Evolutionary conservation across 2,113 vertebrate species (phyloP).

Genomic region (Stercorarius parasiticus): DNA sequence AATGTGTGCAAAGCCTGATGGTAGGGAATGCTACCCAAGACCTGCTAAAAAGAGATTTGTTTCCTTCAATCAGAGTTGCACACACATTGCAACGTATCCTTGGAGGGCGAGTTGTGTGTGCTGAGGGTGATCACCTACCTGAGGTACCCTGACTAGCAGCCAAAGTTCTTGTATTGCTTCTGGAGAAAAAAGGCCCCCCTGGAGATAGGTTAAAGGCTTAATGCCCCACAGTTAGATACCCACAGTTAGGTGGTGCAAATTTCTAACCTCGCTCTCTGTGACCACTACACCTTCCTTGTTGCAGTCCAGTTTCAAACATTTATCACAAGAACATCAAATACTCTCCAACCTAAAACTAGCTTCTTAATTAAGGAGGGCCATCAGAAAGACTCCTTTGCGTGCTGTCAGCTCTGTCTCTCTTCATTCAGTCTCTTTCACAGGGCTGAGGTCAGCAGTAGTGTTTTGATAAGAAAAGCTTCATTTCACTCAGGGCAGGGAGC

Average conservation of each 20-base stretch:
- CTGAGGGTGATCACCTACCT: not conserved
- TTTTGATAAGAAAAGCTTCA: not conserved
- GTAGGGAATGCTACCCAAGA: not conserved
- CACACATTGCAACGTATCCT: rapidly evolving
- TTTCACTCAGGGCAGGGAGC: not conserved
- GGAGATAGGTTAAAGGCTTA: not conserved
- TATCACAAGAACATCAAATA: not conserved
- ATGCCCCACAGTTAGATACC: not conserved
- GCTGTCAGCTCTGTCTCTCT: not conserved
- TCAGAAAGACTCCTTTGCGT: not conserved
- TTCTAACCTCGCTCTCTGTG: not conserved
- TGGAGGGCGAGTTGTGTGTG: not conserved
- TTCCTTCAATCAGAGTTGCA: not conserved
- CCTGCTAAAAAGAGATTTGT: not conserved
- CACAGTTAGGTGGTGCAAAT: rapidly evolving
- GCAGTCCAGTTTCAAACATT: not conserved
- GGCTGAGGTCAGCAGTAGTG: not conserved
- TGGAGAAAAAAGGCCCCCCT: not conserved
- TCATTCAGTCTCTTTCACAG: not conserved
- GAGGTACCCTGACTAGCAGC: not conserved
- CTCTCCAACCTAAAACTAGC: not conserved
- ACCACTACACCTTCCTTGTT: not conserved
- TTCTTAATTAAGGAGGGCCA: not conserved
- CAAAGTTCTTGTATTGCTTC: not conserved
- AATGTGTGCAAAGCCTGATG: not conserved